Percentiles rank a stretch among this genome's conserved stretches.
phyloP scores from a whole-genome alignment of 2,113 vertebrate genomes.

The Syrmaticus mikado region DNA sequence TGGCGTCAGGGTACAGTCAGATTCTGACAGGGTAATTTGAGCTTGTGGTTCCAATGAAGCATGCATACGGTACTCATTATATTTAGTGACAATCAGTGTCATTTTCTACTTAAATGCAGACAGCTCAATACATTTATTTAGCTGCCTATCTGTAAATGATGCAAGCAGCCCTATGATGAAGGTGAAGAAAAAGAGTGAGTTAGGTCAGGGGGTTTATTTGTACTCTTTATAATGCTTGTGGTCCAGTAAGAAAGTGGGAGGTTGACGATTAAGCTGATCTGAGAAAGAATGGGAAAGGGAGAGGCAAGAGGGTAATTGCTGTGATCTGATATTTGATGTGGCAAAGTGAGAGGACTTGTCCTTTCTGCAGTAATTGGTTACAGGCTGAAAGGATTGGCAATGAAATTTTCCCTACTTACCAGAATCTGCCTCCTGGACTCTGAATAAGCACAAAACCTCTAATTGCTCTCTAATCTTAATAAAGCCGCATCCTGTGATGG shows the following conservation, averaged over 20 bases:
- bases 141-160: constrained; percentile 35
- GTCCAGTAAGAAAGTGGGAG: not conserved
- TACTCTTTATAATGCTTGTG: not conserved
- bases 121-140: constrained; percentile 41
- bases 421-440: not conserved
- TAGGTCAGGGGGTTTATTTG: not conserved
- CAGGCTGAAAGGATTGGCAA: not conserved
- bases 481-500: not conserved
- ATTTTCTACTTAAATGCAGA: constrained; percentile 71
- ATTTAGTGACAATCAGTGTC: constrained; percentile 80
- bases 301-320: not conserved
- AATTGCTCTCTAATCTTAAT: not conserved
- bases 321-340: not conserved
- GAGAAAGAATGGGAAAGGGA: not conserved
- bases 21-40: constrained; percentile 80
- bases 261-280: not conserved
- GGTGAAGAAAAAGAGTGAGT: not conserved
- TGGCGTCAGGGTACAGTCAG: constrained; percentile 62
- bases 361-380: not conserved
- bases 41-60: constrained; percentile 71
- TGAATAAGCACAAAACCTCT: not conserved
- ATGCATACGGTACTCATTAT: constrained; percentile 65
- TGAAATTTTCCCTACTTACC: not conserved
- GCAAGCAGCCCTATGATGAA: not conserved
- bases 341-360: not conserved